Conservation (phyloP, 2,797 vertebrate species). For the Microctenopoma lineatum region DNA sequence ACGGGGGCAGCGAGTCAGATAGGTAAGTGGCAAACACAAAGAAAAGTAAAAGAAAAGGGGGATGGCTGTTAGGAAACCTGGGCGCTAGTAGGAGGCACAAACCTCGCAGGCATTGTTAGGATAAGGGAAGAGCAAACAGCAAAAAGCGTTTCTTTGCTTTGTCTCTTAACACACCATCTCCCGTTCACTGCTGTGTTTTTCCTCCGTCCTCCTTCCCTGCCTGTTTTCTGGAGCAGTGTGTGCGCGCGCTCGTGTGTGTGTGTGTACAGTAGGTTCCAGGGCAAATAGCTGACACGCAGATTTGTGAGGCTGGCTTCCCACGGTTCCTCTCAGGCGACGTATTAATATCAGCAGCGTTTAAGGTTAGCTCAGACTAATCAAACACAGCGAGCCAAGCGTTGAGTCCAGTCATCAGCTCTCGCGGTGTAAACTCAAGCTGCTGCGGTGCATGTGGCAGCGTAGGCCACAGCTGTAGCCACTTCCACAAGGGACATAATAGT, state of each 20-base stretch:
- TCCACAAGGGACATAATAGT: constrained; percentile 49
- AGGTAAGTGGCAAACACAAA: constrained; percentile 27
- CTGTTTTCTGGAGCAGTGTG: constrained; percentile 16
- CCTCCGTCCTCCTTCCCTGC: constrained; percentile 5
- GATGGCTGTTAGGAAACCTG: constrained; percentile 36
- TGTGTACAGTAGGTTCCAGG: constrained; percentile 20
- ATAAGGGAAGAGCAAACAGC: constrained; percentile 43
- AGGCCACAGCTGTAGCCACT: constrained; percentile 30
- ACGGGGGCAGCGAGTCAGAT: constrained; percentile 44
- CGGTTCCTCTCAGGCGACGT: constrained; percentile 51
- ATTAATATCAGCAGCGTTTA: constrained; percentile 76
- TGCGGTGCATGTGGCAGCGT: constrained; percentile 19
- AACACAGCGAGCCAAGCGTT: constrained; percentile 71
- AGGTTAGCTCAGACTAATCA: constrained; percentile 76
- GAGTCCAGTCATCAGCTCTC: constrained; percentile 57
- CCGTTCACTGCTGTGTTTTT: constrained; percentile 23
- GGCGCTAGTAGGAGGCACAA: constrained; percentile 40
- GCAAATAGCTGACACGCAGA: constrained; percentile 66
- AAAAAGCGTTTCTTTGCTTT: constrained; percentile 43
- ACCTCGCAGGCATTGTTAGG: constrained; percentile 42
- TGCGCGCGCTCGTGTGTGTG: neutral
- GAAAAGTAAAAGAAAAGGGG: constrained; percentile 29
- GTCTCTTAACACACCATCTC: constrained; percentile 32
- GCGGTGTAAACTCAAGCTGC: constrained; percentile 26
- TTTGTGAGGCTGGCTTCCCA: constrained; percentile 39